A percentile compares a stretch with the other conserved stretches of the same genome.
Evolutionary conservation across 2,888 invertebrate species (phyloP).

Genomic region (Cheilosia pagana): DNA sequence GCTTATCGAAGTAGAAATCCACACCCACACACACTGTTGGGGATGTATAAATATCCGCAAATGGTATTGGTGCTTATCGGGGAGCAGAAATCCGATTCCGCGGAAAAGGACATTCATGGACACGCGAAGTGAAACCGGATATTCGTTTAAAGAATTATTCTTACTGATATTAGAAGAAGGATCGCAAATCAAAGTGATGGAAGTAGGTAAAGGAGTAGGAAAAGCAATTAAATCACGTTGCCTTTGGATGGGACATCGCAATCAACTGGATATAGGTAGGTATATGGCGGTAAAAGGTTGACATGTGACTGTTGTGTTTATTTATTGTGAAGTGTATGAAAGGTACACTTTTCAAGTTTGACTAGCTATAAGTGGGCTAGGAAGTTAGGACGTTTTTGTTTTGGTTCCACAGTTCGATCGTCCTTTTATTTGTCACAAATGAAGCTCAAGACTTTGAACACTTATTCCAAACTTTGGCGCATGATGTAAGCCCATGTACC

Average conservation of each 20-base stretch:
- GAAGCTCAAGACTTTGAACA: no score
- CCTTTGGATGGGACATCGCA: background rate
- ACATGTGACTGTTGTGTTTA: conserved; percentile 6
- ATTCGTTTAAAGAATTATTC: conserved; percentile 36
- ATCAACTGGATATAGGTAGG: no score
- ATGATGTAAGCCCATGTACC: no score
- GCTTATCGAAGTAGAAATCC: conserved; percentile 27
- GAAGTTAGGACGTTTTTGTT: no score
- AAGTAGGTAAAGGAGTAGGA: background rate
- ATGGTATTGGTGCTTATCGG: conserved; percentile 64
- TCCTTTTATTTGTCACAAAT: no score
- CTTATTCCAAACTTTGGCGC: no score
- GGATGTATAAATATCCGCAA: conserved; percentile 51
- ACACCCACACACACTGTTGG: conserved; percentile 17
- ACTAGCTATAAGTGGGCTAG: no score
- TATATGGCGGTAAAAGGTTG: background rate
- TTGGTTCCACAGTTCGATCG: no score
- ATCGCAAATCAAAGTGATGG: conserved; percentile 25
- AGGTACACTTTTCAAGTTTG: background rate
- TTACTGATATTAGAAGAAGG: conserved; percentile 24
- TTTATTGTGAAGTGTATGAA: background rate
- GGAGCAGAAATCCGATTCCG: conserved; percentile 36
- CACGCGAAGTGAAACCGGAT: conserved; percentile 58
- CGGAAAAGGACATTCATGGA: conserved; percentile 59
- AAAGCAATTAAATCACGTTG: conserved; percentile 36